Conservation (phyloP, 2,888 invertebrate genomes). For the Brachyptera risi region DNA sequence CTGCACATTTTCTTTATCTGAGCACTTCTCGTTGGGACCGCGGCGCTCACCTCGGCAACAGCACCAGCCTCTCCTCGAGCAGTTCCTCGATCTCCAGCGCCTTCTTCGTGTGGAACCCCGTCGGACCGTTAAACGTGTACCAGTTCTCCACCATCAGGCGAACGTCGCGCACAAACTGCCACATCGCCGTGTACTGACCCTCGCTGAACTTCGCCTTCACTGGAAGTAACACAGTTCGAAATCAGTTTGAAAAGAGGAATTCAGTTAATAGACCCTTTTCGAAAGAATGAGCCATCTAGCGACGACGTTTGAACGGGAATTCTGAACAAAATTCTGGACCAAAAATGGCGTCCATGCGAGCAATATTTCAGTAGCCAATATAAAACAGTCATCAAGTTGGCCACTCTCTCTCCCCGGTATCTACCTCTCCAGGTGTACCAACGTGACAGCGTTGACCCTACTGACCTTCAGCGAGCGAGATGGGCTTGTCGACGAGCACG, state of each 20-base stretch:
- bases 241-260: too few relatives aligned
- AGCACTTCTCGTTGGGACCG: too few relatives aligned
- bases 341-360: too few relatives aligned
- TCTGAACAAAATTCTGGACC: too few relatives aligned
- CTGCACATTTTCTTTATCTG: too few relatives aligned
- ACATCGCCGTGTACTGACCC: constrained; percentile 44
- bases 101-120: constrained; percentile 45
- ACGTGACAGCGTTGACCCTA: constrained; percentile 13
- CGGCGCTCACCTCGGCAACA: constrained; percentile 46
- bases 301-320: too few relatives aligned
- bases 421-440: neutral
- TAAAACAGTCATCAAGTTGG: too few relatives aligned
- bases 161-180: constrained; percentile 47
- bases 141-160: constrained; percentile 50
- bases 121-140: constrained; percentile 49
- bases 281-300: too few relatives aligned
- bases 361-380: too few relatives aligned
- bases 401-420: too few relatives aligned
- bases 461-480: constrained; percentile 49
- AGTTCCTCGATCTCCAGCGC: constrained; percentile 47
- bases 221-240: too few relatives aligned
- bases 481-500: constrained; percentile 45
- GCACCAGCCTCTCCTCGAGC: constrained; percentile 47
- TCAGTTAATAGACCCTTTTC: too few relatives aligned
- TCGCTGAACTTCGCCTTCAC: constrained; percentile 36